phyloP scores from a whole-genome alignment of 2,113 vertebrate genomes.

The Toxotes jaculatrix region DNA sequence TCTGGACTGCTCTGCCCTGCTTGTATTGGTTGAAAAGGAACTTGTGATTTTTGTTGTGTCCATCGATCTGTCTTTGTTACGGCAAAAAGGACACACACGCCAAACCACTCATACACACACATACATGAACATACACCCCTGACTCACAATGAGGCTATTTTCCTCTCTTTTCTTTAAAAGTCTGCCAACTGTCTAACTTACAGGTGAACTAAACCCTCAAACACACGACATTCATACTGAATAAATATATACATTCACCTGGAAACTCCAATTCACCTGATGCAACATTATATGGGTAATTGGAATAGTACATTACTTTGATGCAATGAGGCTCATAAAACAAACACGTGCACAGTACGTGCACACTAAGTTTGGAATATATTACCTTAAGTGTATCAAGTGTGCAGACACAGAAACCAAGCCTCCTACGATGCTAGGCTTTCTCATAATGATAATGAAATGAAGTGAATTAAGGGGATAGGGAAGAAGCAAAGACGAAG shows the following conservation, averaged over 20 bases:
- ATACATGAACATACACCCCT: too few species aligned
- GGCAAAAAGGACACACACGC: background rate
- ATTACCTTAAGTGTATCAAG: background rate
- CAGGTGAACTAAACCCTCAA: too few species aligned
- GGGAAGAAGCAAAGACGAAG: background rate
- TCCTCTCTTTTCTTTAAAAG: too few species aligned
- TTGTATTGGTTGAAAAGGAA: constrained; percentile 27
- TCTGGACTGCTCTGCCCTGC: background rate
- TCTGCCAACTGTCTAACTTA: too few species aligned
- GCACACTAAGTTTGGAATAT: background rate
- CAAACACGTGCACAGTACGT: background rate
- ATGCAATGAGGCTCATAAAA: background rate
- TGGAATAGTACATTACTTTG: background rate
- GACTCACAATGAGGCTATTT: too few species aligned
- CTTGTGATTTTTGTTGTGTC: constrained; percentile 11
- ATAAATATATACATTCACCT: too few species aligned
- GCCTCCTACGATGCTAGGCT: background rate
- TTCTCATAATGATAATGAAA: background rate
- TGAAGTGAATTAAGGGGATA: background rate
- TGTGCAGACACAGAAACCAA: background rate
- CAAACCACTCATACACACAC: background rate
- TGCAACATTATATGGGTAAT: background rate
- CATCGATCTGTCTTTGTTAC: constrained; percentile 20
- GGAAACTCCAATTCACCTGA: too few species aligned
- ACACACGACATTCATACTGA: too few species aligned